Base-by-base conservation (phyloP, 2,888 invertebrate species). In the Melinopterus prodromus region DNA sequence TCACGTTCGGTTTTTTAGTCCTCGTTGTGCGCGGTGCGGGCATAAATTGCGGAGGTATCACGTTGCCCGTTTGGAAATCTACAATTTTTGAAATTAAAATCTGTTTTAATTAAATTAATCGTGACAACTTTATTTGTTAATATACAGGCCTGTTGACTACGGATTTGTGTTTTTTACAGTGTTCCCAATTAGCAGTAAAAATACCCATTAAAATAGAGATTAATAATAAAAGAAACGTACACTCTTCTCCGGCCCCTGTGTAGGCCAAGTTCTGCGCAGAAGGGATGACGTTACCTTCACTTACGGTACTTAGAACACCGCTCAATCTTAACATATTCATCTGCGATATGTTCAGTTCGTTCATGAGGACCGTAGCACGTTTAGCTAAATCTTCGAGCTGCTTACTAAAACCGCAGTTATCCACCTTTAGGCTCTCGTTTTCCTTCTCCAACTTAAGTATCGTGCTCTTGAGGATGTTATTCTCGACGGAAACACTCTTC, bases 191-290 rank as follows among this genome's bases (percentile, higher is more conserved):
- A n/a, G 69, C 69, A 69, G 75, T 35, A 75, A 71, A 71, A 6
- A 75, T 15, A 69, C 14, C 3, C 14, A 69, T 69, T 15, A 69
- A 69, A 69, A 14, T 14, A 15, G 14, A 71, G 35, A 71, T 26
- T 71, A 16, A 71, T 16, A 71, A 26, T 16, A 26, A 69, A 76
- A 72, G 6, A 15, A 69, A 76, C 74, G 78, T 77, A 83, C 84
- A 82, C 80, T 84, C 82, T 82, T 85, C 84, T 26, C 84, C 84
- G 15, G 81, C 83, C 16, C 84, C 85, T 70, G 79, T 83, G 72
- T 81, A 82, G 9, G 78, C 80, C 77, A 79, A 69, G 15, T 69
- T 16, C 26, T 75, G 77, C n/a, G 35, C 35, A 14, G 72, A 71
- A 37, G 78, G 69, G 26, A 15, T 53, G 12, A 7, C 53, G 16